A percentile compares a stretch with the other conserved stretches of the same genome.
These are phyloP conservation scores for Sardina pilchardus DNA, from an alignment of 2,113 vertebrate species.

Conservation along the genomic window DNA sequence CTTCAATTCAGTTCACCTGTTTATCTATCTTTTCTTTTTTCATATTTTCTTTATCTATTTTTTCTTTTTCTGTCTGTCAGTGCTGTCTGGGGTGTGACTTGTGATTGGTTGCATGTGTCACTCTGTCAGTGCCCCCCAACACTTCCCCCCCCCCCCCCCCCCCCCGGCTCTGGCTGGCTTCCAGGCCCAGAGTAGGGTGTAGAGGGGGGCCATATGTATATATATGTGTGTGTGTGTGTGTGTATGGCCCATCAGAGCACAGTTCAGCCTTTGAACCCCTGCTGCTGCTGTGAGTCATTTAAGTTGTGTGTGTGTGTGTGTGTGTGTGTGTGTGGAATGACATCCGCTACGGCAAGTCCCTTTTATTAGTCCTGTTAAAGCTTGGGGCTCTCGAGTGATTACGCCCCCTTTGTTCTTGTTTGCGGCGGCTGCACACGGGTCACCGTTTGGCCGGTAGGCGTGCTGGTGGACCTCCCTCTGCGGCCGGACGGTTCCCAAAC, in stretches of 20 bases:
- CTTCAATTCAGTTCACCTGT: neutral
- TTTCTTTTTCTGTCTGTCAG: neutral
- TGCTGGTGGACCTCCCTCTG: neutral
- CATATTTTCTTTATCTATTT: no score
- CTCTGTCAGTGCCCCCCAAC: neutral
- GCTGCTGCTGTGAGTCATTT: neutral
- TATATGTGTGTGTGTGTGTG: neutral
- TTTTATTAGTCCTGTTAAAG: constrained; percentile 22
- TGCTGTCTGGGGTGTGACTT: neutral
- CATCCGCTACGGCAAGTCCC: neutral
- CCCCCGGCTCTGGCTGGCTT: neutral
- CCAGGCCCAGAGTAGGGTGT: no score
- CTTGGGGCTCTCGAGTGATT: neutral
- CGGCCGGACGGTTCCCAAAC: neutral
- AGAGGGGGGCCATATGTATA: no score
- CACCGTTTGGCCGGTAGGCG: neutral
- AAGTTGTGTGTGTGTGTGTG: neutral
- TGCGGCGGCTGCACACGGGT: neutral
- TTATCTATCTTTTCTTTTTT: neutral
- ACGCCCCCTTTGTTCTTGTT: neutral
- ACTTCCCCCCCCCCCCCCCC: neutral
- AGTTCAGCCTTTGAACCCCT: neutral
- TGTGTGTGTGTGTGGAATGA: neutral
- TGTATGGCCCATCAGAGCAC: neutral
- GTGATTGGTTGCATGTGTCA: neutral